Evolutionary conservation across 2,888 invertebrate species (phyloP), one percentile per base, ranked within the genome.

Genomic region (Cheilosia vulpina): DNA sequence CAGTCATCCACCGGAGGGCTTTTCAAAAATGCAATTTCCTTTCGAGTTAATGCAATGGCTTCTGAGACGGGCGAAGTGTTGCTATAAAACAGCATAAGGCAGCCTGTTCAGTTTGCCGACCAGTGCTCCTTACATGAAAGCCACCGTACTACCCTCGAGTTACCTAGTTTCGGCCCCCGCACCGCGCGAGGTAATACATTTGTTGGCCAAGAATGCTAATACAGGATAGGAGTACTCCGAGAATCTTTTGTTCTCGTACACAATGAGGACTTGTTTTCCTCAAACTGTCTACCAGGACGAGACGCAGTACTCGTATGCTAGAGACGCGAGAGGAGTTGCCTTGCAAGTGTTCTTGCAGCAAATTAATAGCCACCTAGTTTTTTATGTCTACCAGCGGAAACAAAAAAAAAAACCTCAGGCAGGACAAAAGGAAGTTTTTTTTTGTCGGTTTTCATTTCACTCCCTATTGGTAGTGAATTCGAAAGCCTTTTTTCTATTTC

Each of bases 341-440:
- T 69, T 78, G 79, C 79, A 79, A 84, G 79, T 84, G 79, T 84
- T 84, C 83, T 84, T 79, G 83, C 83, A 65, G 79, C 79, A 84
- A 84, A 84, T 84, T 84, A 84, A 84, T 84, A 84, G 83, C 79
- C 83, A 84, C 83, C 83, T 84, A 71, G 69, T 79, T 84, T 69
- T 79, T 65, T 69, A 84, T 79, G 79, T 75, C 65, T 68, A 50
- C 65, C 43, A 83, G 62, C 31, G 68, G 58, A 38, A 24, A 17
- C 11, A 52, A 47, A 53, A 24, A 17, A 15, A 52, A 47, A 53
- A 77, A 53, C 53, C 60, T 62, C 53, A 31, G 53, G 57, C 57
- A 52, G 34, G 57, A 79, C 65, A 79, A 75, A 79, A 63, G 73
- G 45, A 11, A 43, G 15, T 47, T 60, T 66, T n/a, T 38, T 38